These are phyloP conservation scores for Antrozous pallidus DNA, from an alignment of 2,797 vertebrate species.

Conservation along the genomic window DNA sequence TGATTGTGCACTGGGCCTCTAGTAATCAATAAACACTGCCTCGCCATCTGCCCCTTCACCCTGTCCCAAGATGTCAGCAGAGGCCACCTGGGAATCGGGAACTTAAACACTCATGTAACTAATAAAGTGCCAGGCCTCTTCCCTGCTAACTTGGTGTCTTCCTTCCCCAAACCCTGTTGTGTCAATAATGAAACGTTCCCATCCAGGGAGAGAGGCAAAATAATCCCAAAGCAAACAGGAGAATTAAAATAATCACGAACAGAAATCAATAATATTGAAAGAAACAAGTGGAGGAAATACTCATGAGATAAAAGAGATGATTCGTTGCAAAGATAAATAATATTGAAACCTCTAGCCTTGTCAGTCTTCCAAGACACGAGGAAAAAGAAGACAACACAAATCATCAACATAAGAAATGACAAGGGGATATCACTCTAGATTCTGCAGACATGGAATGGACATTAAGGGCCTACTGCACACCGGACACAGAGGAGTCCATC, in stretches of 20 bases:
- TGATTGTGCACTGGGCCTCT: too few relatives aligned
- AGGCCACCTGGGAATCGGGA: background rate
- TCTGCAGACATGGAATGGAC: background rate
- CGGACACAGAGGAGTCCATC: background rate
- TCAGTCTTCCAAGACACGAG: background rate
- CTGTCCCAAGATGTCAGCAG: background rate
- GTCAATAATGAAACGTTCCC: background rate
- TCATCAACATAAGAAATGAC: background rate
- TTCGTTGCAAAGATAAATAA: background rate
- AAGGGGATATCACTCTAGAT: background rate
- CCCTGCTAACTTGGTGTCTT: background rate
- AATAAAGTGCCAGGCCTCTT: background rate
- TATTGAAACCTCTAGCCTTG: background rate
- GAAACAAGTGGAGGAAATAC: background rate
- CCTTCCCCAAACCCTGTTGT: background rate
- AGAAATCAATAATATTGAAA: background rate
- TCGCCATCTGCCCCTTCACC: fast-evolving
- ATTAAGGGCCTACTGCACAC: background rate
- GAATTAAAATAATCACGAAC: background rate
- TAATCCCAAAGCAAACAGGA: background rate
- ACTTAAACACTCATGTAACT: background rate
- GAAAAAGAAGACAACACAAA: background rate
- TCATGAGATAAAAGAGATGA: background rate
- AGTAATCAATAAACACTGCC: background rate
- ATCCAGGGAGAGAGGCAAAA: background rate